A percentile compares a stretch with the other conserved stretches of the same genome.
Evolutionary conservation across 2,888 invertebrate species (phyloP).

Genomic region (Dasysyrphus tricinctus): DNA sequence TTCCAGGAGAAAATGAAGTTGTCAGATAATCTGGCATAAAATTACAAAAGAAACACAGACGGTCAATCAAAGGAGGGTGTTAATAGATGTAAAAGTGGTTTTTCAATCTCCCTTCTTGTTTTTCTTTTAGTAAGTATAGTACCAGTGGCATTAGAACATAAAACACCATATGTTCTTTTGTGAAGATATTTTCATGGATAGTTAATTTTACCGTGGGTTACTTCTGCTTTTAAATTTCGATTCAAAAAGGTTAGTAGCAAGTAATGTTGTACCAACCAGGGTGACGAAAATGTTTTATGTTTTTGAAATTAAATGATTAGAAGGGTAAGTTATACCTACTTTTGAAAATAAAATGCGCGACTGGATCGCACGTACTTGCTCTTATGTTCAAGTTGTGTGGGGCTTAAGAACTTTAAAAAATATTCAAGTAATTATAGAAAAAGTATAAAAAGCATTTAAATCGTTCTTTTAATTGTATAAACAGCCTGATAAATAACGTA

Average conservation of each 20-base stretch:
- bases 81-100: constrained; percentile 42
- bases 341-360: no score
- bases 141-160: not conserved
- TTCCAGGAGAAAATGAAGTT: constrained; percentile 66
- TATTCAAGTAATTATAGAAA: no score
- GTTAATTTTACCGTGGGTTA: constrained; percentile 83
- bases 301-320: not conserved
- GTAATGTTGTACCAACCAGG: not conserved
- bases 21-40: constrained; percentile 47
- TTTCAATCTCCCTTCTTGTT: constrained; percentile 35
- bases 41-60: constrained; percentile 35
- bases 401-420: no score
- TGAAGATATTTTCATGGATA: constrained; percentile 80
- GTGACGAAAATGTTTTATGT: not conserved
- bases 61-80: constrained; percentile 57
- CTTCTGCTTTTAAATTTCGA: constrained; percentile 77
- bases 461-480: no score
- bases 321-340: no score
- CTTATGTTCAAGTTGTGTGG: no score
- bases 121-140: constrained; percentile 33
- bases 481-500: no score
- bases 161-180: constrained; percentile 66
- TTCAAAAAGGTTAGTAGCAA: constrained; percentile 34
- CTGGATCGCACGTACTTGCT: no score
- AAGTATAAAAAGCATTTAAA: no score